A percentile compares a stretch with the other conserved stretches of the same genome.
Conservation (phyloP, 2,113 vertebrate species). For the Macrotis lagotis region DNA sequence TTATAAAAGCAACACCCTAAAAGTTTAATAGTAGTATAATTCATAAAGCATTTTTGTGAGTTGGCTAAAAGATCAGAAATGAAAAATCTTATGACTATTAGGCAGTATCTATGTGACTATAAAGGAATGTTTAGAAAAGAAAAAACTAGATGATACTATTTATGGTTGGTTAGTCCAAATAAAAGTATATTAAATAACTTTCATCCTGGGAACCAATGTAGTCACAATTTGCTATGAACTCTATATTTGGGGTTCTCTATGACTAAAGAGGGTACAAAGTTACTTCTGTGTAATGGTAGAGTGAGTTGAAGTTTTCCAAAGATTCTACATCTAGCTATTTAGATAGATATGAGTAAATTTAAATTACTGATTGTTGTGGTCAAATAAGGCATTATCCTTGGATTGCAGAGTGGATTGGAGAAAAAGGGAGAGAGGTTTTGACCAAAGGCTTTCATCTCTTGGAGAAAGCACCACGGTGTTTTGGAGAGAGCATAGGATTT, state of each 20-base stretch:
- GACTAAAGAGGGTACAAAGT: neutral
- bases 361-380: neutral
- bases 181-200: neutral
- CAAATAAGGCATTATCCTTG: neutral
- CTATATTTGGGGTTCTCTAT: neutral
- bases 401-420: neutral
- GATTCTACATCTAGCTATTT: neutral
- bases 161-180: neutral
- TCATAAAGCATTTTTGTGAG: neutral
- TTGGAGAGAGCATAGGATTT: too few species aligned
- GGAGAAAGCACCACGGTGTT: too few species aligned
- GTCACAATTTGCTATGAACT: neutral
- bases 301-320: neutral
- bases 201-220: neutral
- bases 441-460: neutral
- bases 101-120: neutral
- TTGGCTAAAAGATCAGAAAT: slow-evolving; percentile 21
- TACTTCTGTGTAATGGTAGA: neutral
- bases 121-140: neutral
- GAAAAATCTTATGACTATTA: slow-evolving; percentile 16
- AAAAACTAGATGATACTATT: neutral
- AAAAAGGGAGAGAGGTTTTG: neutral
- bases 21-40: slow-evolving; percentile 15
- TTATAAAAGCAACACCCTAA: slow-evolving; percentile 25
- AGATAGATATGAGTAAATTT: neutral